phyloP scores from a whole-genome alignment of 1,140 invertebrate genomes.

The Octopus bimaculoides region DNA sequence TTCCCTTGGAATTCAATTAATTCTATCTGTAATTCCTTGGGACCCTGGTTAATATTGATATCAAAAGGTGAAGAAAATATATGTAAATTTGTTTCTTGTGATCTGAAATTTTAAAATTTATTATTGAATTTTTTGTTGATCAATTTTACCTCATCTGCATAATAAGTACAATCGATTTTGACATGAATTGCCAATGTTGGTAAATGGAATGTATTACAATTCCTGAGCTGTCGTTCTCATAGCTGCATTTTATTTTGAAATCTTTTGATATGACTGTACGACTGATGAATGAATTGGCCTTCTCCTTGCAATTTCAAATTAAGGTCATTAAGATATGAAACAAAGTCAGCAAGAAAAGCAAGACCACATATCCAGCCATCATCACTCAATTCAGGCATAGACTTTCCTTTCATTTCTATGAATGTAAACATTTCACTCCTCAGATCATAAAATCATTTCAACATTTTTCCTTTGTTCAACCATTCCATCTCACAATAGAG shows the following conservation, averaged over 20 bases:
- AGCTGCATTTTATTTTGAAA: constrained; percentile 1
- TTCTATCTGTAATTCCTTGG: not conserved
- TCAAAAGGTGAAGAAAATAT: not conserved
- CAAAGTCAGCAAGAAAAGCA: too few relatives aligned
- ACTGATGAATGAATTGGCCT: constrained; percentile 7
- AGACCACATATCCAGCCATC: too few relatives aligned
- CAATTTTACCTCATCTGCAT: not conserved
- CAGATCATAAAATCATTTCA: constrained; percentile 4
- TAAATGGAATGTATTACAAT: not conserved
- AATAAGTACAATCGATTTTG: constrained; percentile 1
- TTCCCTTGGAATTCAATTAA: constrained; percentile 4
- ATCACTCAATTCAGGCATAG: too few relatives aligned
- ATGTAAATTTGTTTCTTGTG: constrained; percentile 7
- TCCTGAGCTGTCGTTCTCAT: not conserved
- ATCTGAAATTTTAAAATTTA: constrained; percentile 8
- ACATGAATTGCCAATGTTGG: not conserved
- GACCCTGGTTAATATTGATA: too few relatives aligned
- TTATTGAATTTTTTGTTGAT: not conserved
- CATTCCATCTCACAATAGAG: not conserved
- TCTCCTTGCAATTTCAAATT: constrained; percentile 1
- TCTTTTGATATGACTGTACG: constrained; percentile 3
- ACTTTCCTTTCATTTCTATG: too few relatives aligned
- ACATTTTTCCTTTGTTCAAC: constrained; percentile 7
- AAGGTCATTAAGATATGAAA: too few relatives aligned
- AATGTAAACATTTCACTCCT: too few relatives aligned